phyloP scores from a whole-genome alignment of 2,797 vertebrate species.

The Amblyraja radiata region DNA sequence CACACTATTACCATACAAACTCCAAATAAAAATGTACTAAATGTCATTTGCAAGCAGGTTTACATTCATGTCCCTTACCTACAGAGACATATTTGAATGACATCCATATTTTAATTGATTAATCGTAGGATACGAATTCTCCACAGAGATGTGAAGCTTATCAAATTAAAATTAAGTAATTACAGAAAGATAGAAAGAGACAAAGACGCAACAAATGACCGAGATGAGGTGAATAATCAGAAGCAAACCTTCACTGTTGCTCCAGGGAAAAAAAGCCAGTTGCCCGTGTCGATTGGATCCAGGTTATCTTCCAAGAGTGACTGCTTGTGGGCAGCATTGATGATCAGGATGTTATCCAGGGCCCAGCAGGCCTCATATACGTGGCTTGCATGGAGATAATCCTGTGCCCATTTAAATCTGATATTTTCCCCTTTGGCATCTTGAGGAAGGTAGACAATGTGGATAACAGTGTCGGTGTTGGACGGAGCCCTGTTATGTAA shows the following conservation, averaged over 20 bases:
- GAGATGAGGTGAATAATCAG: conserved; percentile 37
- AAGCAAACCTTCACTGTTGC: conserved; percentile 85
- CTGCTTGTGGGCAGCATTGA: conserved; percentile 80
- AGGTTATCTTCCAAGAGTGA: conserved; percentile 86
- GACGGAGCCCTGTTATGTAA: conserved; percentile 73
- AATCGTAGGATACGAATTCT: conserved; percentile 36
- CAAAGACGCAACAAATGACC: conserved; percentile 44
- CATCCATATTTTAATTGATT: conserved; percentile 73
- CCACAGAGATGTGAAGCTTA: conserved; percentile 52
- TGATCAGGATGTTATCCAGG: conserved; percentile 83
- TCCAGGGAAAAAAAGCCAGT: conserved; percentile 98
- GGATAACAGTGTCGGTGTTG: conserved; percentile 84
- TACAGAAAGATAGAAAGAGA: conserved; percentile 59
- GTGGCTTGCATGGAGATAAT: conserved; percentile 66
- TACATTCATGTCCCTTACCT: conserved; percentile 56
- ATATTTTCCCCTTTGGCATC: conserved; percentile 68
- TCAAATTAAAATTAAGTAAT: conserved; percentile 68
- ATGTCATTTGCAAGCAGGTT: conserved; percentile 62
- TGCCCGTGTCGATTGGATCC: conserved; percentile 89
- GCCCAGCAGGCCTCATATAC: conserved; percentile 97
- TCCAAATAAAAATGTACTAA: conserved; percentile 57
- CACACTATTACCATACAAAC: conserved; percentile 58
- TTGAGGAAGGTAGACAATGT: conserved; percentile 80
- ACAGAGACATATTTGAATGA: conserved; percentile 66
- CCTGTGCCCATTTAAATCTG: conserved; percentile 87